Evolutionary conservation across 2,888 invertebrate species (phyloP).

Genomic region (Hirtodrosophila trivittata): DNA sequence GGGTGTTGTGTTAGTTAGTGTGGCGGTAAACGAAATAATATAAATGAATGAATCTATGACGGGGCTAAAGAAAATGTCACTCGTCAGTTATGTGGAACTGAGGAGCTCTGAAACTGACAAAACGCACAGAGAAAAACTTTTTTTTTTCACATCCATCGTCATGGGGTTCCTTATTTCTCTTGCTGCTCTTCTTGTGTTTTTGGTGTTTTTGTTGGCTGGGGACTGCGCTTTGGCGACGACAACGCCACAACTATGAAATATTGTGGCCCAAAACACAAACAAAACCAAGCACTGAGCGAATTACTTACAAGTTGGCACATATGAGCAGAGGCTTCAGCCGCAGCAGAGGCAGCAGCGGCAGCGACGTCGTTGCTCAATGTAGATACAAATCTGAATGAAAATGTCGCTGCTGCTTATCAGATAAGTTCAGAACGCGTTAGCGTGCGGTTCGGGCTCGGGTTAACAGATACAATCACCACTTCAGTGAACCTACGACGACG

Average conservation of each 20-base stretch:
- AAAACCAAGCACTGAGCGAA: slow-evolving; percentile 28
- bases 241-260: slow-evolving; percentile 46
- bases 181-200: slow-evolving; percentile 25
- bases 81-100: slow-evolving; percentile 44
- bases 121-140: slow-evolving; percentile 57
- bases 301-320: slow-evolving; percentile 51
- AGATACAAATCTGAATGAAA: slow-evolving; percentile 77
- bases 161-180: slow-evolving; percentile 33
- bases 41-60: slow-evolving; percentile 72
- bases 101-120: slow-evolving; percentile 45
- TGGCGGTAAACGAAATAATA: slow-evolving; percentile 68
- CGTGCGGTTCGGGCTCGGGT: slow-evolving; percentile 42
- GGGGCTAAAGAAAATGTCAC: slow-evolving; percentile 59
- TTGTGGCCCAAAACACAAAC: slow-evolving; percentile 50
- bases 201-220: slow-evolving; percentile 34
- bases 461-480: slow-evolving; percentile 8
- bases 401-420: slow-evolving; percentile 75
- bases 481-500: slow-evolving; percentile 13
- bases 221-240: slow-evolving; percentile 13
- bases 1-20: slow-evolving; percentile 51
- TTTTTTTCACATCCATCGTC: slow-evolving; percentile 20
- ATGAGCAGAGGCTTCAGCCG: slow-evolving; percentile 15
- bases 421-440: slow-evolving; percentile 72
- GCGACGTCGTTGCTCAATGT: slow-evolving; percentile 35
- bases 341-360: slow-evolving; percentile 18